Evolutionary conservation across 1,140 invertebrate genomes (phyloP).

Genomic region (Aphelinus atriplicis): DNA sequence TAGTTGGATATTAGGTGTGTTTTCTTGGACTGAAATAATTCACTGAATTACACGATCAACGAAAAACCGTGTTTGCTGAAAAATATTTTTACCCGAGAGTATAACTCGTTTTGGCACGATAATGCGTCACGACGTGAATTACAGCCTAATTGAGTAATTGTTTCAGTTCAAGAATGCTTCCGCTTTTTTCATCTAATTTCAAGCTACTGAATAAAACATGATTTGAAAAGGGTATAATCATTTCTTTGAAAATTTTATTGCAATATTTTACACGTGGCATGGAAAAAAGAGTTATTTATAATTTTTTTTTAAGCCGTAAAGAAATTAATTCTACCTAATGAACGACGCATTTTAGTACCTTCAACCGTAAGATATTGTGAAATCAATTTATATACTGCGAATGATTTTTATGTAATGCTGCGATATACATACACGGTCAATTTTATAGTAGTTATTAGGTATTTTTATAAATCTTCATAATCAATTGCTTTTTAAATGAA

Average conservation of each 20-base stretch:
- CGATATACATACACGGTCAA: neutral
- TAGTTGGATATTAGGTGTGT: neutral
- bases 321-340: slow-evolving; percentile 1
- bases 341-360: slow-evolving; percentile 8
- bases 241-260: too few relatives aligned
- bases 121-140: neutral
- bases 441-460: slow-evolving; percentile 22
- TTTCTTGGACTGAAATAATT: neutral
- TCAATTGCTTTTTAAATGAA: slow-evolving; percentile 20
- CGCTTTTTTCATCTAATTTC: slow-evolving; percentile 33
- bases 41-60: too few relatives aligned
- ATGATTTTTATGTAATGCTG: neutral
- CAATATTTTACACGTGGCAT: neutral
- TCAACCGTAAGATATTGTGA: slow-evolving; percentile 13
- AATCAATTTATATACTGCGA: neutral
- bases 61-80: neutral
- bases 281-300: neutral
- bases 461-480: slow-evolving; percentile 30
- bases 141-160: slow-evolving; percentile 11
- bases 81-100: neutral
- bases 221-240: neutral
- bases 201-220: slow-evolving; percentile 13
- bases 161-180: slow-evolving; percentile 18
- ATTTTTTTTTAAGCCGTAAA: neutral
- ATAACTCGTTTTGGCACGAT: neutral